phyloP scores from a whole-genome alignment of 2,797 vertebrate species.

The Neomorphus geoffroyi region DNA sequence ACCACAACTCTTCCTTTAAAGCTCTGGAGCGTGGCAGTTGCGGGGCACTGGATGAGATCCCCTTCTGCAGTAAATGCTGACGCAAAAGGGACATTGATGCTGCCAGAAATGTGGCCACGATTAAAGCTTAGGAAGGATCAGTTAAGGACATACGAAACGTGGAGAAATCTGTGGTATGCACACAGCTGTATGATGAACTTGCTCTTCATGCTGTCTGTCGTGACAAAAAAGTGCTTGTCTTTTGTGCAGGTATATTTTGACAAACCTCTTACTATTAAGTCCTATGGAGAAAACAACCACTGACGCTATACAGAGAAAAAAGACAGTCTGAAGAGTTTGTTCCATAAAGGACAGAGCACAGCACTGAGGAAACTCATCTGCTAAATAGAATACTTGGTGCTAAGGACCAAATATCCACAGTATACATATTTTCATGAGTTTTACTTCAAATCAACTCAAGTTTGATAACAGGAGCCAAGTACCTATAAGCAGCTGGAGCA shows the following conservation, averaged over 20 bases:
- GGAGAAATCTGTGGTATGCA: neutral
- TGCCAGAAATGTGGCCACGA: constrained; percentile 92
- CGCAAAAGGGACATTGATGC: constrained; percentile 90
- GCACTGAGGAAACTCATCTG: neutral
- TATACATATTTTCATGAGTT: neutral
- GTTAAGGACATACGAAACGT: constrained; percentile 34
- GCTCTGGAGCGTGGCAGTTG: constrained; percentile 82
- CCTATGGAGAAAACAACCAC: neutral
- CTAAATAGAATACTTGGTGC: neutral
- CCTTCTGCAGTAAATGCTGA: constrained; percentile 85
- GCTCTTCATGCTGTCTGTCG: neutral
- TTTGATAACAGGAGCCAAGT: neutral
- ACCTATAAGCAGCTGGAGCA: neutral
- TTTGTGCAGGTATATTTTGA: neutral
- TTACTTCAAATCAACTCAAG: neutral
- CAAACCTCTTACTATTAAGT: neutral
- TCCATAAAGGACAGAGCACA: neutral
- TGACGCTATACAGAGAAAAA: neutral
- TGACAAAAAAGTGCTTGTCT: neutral
- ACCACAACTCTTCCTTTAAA: constrained; percentile 92
- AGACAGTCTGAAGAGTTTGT: neutral
- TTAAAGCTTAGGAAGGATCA: constrained; percentile 81
- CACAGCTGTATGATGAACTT: neutral
- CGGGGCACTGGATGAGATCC: constrained; percentile 86
- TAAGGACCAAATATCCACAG: neutral